phyloP scores from a whole-genome alignment of 2,888 invertebrate species.

The Aromia moschata region DNA sequence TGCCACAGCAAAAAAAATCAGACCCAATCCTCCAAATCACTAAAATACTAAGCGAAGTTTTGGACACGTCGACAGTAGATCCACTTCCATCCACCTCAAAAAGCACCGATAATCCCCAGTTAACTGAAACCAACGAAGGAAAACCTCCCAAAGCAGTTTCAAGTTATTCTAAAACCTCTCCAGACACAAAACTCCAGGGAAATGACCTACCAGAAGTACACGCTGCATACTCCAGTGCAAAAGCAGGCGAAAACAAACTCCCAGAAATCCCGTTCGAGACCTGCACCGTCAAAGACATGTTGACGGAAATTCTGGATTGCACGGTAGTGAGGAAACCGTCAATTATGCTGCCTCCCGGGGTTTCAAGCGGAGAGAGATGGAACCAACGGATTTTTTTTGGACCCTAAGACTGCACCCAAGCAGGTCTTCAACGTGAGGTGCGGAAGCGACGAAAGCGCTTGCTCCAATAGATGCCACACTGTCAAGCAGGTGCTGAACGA shows the following conservation, averaged over 20 bases:
- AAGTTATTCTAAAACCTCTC: neutral
- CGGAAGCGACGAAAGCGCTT: neutral
- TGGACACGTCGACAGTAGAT: neutral
- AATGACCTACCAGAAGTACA: neutral
- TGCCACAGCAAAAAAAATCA: neutral
- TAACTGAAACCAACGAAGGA: neutral
- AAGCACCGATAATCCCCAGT: neutral
- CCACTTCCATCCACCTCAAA: neutral
- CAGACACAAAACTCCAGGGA: neutral
- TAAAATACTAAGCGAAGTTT: neutral
- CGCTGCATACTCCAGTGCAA: neutral
- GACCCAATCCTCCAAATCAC: neutral
- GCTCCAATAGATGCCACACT: slow-evolving; percentile 3
- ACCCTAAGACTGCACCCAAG: neutral
- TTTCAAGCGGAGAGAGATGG: neutral
- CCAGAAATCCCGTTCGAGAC: neutral
- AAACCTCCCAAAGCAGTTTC: neutral
- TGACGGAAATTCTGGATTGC: slow-evolving; percentile 9
- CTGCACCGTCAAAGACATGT: slow-evolving; percentile 18
- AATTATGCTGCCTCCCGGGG: no score
- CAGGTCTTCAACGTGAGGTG: slow-evolving; percentile 4
- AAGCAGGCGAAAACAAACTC: neutral
- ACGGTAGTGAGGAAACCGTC: slow-evolving; percentile 10
- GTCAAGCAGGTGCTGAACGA: slow-evolving; percentile 35
- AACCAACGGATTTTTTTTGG: neutral